phyloP scores from a whole-genome alignment of 1,140 invertebrate species.

The Diachasma alloeum region DNA sequence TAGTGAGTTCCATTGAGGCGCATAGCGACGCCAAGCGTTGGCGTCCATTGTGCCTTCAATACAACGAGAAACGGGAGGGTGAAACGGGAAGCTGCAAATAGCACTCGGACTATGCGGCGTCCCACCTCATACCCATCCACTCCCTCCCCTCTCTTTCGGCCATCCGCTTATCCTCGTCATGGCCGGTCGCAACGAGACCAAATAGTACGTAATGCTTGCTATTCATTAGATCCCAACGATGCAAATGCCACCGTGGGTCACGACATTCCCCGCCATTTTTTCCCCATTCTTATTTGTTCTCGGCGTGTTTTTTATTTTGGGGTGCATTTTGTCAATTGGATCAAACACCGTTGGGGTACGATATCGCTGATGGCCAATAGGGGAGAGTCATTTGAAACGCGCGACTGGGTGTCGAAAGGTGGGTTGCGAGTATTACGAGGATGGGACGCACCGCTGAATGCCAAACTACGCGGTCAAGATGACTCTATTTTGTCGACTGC shows the following conservation, averaged over 20 bases:
- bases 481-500: not conserved
- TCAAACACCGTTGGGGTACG: too few relatives aligned
- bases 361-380: not conserved
- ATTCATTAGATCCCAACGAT: constrained; percentile 58
- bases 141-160: not conserved
- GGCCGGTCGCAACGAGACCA: constrained; percentile 50
- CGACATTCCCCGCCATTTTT: constrained; percentile 49
- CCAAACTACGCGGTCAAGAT: constrained; percentile 6
- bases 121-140: constrained; percentile 4
- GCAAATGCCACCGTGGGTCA: constrained; percentile 54
- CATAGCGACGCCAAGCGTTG: constrained; percentile 42
- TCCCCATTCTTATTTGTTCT: not conserved
- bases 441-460: not conserved
- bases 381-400: not conserved
- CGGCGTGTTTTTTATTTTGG: not conserved
- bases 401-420: not conserved
- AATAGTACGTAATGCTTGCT: constrained; percentile 55
- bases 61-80: constrained; percentile 10
- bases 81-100: constrained; percentile 43
- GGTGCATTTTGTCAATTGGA: not conserved
- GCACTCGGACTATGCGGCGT: constrained; percentile 36
- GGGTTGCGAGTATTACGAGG: not conserved
- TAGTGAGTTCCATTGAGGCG: constrained; percentile 41
- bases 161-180: constrained; percentile 30
- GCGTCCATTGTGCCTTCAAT: constrained; percentile 38